A percentile compares a stretch with the other conserved stretches of the same genome.
phyloP scores from a whole-genome alignment of 35 echinoderm and acorn worm genomes.

The Stichopus chloronotus region DNA sequence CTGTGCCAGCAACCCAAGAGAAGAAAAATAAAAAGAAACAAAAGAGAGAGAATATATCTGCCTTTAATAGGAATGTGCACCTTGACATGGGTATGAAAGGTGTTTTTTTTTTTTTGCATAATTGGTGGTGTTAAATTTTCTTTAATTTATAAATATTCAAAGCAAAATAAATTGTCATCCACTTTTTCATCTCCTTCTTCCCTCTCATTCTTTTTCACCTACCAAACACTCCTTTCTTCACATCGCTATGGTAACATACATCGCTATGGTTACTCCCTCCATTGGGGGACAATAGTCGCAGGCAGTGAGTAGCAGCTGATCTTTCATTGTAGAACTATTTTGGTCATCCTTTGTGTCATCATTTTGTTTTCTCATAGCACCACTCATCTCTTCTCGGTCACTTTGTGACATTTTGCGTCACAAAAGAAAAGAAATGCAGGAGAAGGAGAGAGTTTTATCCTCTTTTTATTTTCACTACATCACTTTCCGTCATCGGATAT shows the following conservation, averaged over 20 bases:
- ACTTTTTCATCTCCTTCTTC: conserved; percentile 30
- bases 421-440: neutral
- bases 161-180: conserved; percentile 11
- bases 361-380: conserved; percentile 4
- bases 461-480: neutral
- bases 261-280: conserved; percentile 55
- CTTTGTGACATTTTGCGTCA: neutral
- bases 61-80: neutral
- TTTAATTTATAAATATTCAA: conserved; percentile 2
- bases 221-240: conserved; percentile 57
- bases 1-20: no score
- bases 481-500: neutral
- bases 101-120: neutral
- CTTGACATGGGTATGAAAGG: neutral
- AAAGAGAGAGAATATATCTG: neutral
- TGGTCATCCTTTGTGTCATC: conserved; percentile 53
- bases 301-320: conserved; percentile 59
- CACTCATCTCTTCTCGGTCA: neutral
- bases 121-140: neutral
- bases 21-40: no score
- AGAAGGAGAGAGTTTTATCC: neutral
- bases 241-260: conserved; percentile 53
- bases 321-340: conserved; percentile 50
- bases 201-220: conserved; percentile 59
- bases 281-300: conserved; percentile 60